Base-by-base conservation (phyloP, 1,140 invertebrate genomes). In the Calliopsis andreniformis region DNA sequence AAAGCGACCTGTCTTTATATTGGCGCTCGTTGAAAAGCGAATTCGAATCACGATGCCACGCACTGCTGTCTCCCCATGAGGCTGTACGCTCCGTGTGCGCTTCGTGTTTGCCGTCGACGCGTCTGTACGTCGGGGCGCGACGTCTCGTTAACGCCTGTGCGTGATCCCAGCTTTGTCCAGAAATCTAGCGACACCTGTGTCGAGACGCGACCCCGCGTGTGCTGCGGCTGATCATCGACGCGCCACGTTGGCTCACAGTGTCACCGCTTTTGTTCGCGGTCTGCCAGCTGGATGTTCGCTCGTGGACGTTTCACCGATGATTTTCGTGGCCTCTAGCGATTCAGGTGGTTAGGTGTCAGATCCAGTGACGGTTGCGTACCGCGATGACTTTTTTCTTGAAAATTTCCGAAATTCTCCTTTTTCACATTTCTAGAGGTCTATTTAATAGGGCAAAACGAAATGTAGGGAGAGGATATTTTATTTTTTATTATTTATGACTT, bases 1-100 rank as follows among this genome's bases (percentile, higher is more conserved):
- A 39, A 35, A 56, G 28, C 66, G 63, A 63, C 16, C 51, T 51
- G 45, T 47, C 68, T 81, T 82, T 77, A 68, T 82, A 82, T 82
- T 23, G 73, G 20, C 23, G 30, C 18, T 23, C 39, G 49, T 63
- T 81, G 32, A 78, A 82, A 80, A 53, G 66, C 61, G 72, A 82
- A 81, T 67, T 51, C 71, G 71, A 47, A 66, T 39, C 62, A 25
- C 25, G 43, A 32, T 14, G n/a, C 23, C 10, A 14, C 28, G 12
- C 53, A 14, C 2, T 10, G 4, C 35, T 39, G 35, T 39, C 35
- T 3, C 35, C 35, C 3, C 2, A 18, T 25, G 20, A 16, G 14
- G 32, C 23, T n/a, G n/a, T n/a, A n/a, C n/a, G n/a, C n/a, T n/a
- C n/a, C n/a, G n/a, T n/a, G n/a, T n/a, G n/a, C n/a, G n/a, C n/a